Base-by-base conservation (phyloP, 2,888 invertebrate genomes). In the Acanthosepion esculentum region DNA sequence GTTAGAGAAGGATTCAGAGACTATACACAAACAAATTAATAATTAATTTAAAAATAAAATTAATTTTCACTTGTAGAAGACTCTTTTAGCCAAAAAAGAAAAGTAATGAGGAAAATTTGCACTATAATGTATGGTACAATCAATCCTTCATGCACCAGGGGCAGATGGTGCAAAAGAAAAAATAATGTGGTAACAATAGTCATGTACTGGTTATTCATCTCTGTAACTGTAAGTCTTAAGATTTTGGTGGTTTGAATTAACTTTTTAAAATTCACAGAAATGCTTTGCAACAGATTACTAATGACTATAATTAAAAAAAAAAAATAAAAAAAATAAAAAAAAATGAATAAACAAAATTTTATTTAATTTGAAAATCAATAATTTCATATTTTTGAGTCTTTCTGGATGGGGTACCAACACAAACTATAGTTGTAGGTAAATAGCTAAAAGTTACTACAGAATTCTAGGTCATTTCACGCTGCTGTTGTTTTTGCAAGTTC, bases 271-370 rank as follows among this genome's bases (percentile, higher is more conserved):
- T n/a, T 53, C 93, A 93, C n/a, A 93, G 48, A n/a, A 93, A 53
- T 50, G 48, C 23, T 23, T 59, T 20, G 23, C 59, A 59, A 20
- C 0, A 59, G 29, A 33, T 53, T 93, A 53, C 53, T 93, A 53
- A 53, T 78, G 48, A 7, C 53, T 15, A 93, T 53, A 41, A 93
- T 29, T 93, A 26, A 92, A 5, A 50, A 29, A 3, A 50, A 92
- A 93, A 41, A 53, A 33, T 50, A 41, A 48, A 48, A 41, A 92
- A 48, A 59, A 23, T 48, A 92, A 92, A 48, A 20, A 41, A 41
- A 92, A 48, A 92, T 92, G 91, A 48, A 92, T 48, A 92, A 92
- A 92, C 92, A 92, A 92, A 92, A 92, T 92, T 53, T 93, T 50
- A 50, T 50, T 48, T 93, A 53, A 50, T 93, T 50, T 29, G 48